Conservation (phyloP, 2,797 vertebrate species). For the Erethizon dorsatum region DNA sequence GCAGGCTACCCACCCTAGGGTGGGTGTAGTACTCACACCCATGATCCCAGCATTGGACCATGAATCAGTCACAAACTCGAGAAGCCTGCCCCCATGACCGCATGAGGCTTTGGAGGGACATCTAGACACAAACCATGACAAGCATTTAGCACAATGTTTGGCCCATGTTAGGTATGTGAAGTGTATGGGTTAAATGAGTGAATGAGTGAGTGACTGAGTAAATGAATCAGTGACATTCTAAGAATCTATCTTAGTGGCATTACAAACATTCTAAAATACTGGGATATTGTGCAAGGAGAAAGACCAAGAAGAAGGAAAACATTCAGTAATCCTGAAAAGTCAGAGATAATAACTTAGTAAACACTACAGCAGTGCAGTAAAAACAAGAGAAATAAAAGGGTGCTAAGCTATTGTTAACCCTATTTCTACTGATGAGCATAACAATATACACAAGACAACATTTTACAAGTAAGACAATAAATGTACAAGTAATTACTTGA, state of each 20-base stretch:
- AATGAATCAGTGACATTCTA: not conserved
- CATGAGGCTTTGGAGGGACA: too few species aligned
- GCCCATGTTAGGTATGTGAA: not conserved
- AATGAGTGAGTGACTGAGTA: not conserved
- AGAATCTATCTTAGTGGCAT: not conserved
- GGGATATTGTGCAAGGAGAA: not conserved
- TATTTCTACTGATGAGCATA: not conserved
- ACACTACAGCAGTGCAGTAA: not conserved
- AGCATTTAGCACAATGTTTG: not conserved
- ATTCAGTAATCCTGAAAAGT: not conserved
- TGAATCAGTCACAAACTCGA: too few species aligned
- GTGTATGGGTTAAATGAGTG: not conserved
- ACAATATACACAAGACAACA: not conserved
- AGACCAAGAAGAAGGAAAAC: not conserved
- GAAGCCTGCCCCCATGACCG: too few species aligned
- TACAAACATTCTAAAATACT: not conserved
- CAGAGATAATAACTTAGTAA: not conserved
- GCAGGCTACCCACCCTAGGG: too few species aligned
- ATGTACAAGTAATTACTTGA: not conserved
- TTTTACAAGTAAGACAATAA: slow-evolving; percentile 37
- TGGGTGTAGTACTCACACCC: too few species aligned
- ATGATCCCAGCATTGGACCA: too few species aligned
- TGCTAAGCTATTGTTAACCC: not conserved
- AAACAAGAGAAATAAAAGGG: not conserved
- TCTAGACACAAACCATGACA: too few species aligned